phyloP scores from a whole-genome alignment of 2,797 vertebrate genomes.

The Sarcophilus harrisii region DNA sequence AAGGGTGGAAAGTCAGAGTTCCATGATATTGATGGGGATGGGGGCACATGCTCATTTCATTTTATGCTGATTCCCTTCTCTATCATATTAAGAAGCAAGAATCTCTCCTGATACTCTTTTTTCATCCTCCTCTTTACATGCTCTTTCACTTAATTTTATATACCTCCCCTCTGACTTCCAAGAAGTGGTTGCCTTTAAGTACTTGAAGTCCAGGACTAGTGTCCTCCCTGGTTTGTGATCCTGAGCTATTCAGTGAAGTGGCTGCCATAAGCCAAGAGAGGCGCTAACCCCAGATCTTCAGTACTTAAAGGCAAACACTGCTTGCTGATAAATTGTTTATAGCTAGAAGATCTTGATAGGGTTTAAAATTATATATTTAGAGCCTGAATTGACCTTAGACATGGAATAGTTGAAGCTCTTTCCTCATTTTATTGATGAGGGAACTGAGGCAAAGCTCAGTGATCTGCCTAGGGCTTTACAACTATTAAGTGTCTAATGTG shows the following conservation, averaged over 20 bases:
- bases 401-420: not conserved
- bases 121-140: not conserved
- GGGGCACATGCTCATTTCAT: not conserved
- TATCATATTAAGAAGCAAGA: not conserved
- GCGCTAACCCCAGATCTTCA: not conserved
- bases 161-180: not conserved
- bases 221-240: too few species aligned
- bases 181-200: not conserved
- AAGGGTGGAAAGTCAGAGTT: not conserved
- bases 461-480: not conserved
- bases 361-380: not conserved
- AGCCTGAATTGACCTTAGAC: not conserved
- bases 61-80: not conserved
- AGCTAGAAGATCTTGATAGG: not conserved
- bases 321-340: not conserved
- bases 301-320: not conserved
- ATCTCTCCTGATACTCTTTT: not conserved
- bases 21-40: too few species aligned
- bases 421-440: not conserved
- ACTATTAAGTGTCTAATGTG: not conserved
- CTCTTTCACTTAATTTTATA: not conserved
- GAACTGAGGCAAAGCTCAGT: not conserved
- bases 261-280: not conserved
- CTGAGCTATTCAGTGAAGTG: too few species aligned
- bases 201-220: too few species aligned